Conservation (phyloP, 2,797 vertebrate species). For the Pangasius mekongensis region DNA sequence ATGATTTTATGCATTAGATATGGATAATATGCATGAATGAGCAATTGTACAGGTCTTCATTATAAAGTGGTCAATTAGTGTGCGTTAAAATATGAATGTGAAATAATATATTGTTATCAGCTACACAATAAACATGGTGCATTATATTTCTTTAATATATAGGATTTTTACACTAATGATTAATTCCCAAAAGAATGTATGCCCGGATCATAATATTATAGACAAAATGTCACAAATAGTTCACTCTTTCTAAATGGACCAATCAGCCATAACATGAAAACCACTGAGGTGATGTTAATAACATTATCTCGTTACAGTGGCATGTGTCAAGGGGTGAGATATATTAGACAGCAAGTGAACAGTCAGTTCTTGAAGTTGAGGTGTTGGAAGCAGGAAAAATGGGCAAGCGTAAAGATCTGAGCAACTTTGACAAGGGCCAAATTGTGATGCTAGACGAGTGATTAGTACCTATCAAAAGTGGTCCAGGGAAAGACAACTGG, state of each 20-base stretch:
- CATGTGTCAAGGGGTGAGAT: no score
- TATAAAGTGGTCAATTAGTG: not conserved
- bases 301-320: no score
- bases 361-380: no score
- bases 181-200: not conserved
- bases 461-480: no score
- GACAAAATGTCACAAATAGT: not conserved
- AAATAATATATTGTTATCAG: not conserved
- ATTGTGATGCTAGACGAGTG: no score
- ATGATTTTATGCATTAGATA: not conserved
- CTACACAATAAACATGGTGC: not conserved
- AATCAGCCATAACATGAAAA: no score
- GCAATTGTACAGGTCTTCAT: not conserved
- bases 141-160: not conserved
- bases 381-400: no score
- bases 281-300: no score
- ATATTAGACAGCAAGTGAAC: no score
- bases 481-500: no score
- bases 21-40: not conserved
- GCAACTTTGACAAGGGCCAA: no score
- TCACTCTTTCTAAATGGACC: not conserved
- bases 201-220: not conserved
- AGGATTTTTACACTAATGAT: not conserved
- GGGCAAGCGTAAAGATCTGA: no score
- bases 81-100: not conserved